Conservation (phyloP, 2,888 invertebrate genomes). For the Caenorhabditis sp. region DNA sequence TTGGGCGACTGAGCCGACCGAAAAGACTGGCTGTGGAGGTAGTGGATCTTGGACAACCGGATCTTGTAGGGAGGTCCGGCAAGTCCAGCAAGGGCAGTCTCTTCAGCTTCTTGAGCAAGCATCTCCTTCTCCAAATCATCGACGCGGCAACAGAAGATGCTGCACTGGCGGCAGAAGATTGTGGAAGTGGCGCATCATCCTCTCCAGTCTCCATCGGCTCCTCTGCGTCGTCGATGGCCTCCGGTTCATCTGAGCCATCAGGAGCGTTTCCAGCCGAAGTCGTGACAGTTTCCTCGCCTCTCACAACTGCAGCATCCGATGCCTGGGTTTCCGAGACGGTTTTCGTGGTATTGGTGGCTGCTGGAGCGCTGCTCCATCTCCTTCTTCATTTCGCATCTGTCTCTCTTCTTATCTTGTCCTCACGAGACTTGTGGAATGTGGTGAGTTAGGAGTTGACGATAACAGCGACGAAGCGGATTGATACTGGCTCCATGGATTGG, state of each 20-base stretch:
- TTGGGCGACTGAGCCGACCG: neutral
- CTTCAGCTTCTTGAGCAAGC: constrained; percentile 5
- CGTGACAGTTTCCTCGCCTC: constrained; percentile 50
- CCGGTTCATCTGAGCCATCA: neutral
- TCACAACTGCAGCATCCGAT: too few species aligned
- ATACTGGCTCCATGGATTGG: too few species aligned
- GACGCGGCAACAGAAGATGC: constrained; percentile 67
- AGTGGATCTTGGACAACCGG: neutral
- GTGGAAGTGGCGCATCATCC: constrained; percentile 51
- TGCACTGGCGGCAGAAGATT: constrained; percentile 68
- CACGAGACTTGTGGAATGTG: too few species aligned
- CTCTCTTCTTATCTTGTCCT: too few species aligned
- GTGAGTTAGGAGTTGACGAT: too few species aligned
- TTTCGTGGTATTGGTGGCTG: too few species aligned
- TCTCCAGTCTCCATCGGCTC: constrained; percentile 57
- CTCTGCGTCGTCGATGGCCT: constrained; percentile 1
- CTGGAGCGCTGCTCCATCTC: too few species aligned
- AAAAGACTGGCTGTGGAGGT: too few species aligned
- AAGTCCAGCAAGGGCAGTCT: too few species aligned
- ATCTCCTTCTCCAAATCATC: constrained; percentile 49
- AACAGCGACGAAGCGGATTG: too few species aligned
- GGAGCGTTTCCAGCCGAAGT: constrained; percentile 24
- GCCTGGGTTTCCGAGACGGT: too few species aligned
- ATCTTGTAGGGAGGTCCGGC: constrained; percentile 30
- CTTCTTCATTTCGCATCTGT: too few species aligned